These are phyloP conservation scores for Microtus californicus DNA, from an alignment of 2,797 vertebrate species.

Conservation along the genomic window DNA sequence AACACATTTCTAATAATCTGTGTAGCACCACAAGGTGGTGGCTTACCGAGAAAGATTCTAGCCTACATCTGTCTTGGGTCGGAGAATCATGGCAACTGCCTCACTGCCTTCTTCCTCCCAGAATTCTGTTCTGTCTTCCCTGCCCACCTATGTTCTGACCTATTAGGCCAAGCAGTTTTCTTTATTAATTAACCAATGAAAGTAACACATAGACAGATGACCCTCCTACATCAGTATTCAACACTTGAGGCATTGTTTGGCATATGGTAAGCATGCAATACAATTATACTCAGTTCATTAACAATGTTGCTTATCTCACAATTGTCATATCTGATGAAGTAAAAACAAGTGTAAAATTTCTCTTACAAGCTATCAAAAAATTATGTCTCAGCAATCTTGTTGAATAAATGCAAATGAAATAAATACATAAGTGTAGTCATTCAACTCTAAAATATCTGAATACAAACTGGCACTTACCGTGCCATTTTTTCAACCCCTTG, in stretches of 20 bases:
- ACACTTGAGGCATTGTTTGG: neutral
- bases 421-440: neutral
- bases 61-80: too few relatives aligned
- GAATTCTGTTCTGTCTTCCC: too few relatives aligned
- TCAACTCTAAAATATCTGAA: neutral
- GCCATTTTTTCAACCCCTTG: neutral
- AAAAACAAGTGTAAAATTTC: neutral
- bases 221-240: neutral
- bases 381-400: neutral
- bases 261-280: neutral
- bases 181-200: too few relatives aligned
- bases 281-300: neutral
- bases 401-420: neutral
- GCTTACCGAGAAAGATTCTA: too few relatives aligned
- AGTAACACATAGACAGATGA: too few relatives aligned
- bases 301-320: neutral
- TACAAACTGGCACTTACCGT: neutral
- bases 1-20: too few relatives aligned
- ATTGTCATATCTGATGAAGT: constrained; percentile 13
- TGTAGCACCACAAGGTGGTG: too few relatives aligned
- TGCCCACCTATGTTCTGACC: too few relatives aligned
- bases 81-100: too few relatives aligned
- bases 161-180: too few relatives aligned
- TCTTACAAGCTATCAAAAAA: neutral
- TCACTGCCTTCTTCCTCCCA: too few relatives aligned